phyloP scores from a whole-genome alignment of 2,113 vertebrate species.

The Manacus vitellinus region DNA sequence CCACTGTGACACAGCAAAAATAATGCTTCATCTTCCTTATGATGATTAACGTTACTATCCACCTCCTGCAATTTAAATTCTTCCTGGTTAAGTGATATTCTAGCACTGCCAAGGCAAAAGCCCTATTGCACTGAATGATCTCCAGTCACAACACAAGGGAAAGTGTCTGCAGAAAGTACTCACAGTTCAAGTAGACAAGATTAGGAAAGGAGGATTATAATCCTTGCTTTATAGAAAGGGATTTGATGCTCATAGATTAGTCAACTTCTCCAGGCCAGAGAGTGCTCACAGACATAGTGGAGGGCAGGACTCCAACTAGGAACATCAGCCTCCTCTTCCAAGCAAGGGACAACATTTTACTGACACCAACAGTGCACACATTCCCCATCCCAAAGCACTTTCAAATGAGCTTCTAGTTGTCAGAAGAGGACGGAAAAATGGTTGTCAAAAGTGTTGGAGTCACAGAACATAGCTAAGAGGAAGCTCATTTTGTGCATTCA shows the following conservation, averaged over 20 bases:
- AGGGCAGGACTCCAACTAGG: not conserved
- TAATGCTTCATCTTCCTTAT: not conserved
- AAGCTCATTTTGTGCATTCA: not conserved
- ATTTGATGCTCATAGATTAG: not conserved
- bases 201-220: not conserved
- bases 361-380: not conserved
- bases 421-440: not conserved
- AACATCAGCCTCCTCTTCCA: not conserved
- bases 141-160: not conserved
- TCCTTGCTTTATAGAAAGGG: not conserved
- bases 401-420: not conserved
- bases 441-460: not conserved
- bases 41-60: not conserved
- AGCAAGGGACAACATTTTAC: not conserved
- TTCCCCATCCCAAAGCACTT: not conserved
- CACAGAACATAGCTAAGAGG: not conserved
- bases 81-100: not conserved
- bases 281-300: rapidly evolving
- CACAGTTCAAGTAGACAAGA: not conserved
- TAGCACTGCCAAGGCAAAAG: not conserved
- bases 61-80: not conserved
- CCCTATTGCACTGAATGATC: not conserved
- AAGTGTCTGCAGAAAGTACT: not conserved
- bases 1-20: not conserved
- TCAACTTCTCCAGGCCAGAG: not conserved